Evolutionary conservation across 2,888 invertebrate genomes (phyloP), one percentile per base, ranked within the genome.

Genomic region (Sclerodermus sp.): DNA sequence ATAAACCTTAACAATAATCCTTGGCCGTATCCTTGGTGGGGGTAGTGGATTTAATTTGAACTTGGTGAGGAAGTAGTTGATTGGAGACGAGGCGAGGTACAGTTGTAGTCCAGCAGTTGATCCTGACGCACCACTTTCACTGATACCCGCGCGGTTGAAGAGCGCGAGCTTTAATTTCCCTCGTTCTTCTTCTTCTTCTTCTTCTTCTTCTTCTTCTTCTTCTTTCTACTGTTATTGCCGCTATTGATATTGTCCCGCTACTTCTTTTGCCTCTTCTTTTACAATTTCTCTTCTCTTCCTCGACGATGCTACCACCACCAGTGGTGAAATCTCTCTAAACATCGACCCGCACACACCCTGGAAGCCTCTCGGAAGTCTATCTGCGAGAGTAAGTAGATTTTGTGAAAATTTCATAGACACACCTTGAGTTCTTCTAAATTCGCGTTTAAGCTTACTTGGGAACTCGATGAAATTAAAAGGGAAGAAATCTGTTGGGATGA

Each of bases 21-120:
- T 34, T 34, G 34, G 34, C n/a, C 34, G 34, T 12, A 34, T 34
- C 38, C 32, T 43, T 13, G 34, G 61, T 60, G 61, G 62, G 66
- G 62, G 66, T 59, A 64, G 67, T 79, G 58, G 69, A 70, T 62
- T 77, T 75, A 51, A 70, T 80, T 63, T 71, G 77, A 63, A 71
- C 79, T 75, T 80, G 80, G n/a, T 80, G 76, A 81, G 73, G 81
- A 80, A 67, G 70, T 81, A 67, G 80, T 79, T 71, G 76, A 79
- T 62, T 75, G 71, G 73, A 79, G 72, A 68, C 63, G 62, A 60
- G 61, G 51, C 49, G 48, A 52, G 13, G 34, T n/a, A 34, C n/a
- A 34, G 63, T 63, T 53, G 55, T 45, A 45, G 47, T 41, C 51
- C 47, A 42, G 50, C 61, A 41, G 43, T 59, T 51, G 45, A 23